phyloP scores from a whole-genome alignment of 1,140 invertebrate species.

The Trinorchestia longiramus region DNA sequence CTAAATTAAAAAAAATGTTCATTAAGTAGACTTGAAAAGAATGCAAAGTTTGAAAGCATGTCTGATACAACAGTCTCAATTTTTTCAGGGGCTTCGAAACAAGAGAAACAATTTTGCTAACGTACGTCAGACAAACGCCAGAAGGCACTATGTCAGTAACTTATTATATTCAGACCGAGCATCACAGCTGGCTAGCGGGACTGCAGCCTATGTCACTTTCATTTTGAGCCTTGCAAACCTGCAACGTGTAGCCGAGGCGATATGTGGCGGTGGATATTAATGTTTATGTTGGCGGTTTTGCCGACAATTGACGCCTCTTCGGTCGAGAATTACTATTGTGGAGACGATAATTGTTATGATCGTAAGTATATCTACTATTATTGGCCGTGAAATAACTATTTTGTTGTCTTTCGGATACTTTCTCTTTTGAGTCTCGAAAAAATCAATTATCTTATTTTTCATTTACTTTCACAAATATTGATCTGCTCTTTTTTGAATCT shows the following conservation, averaged over 20 bases:
- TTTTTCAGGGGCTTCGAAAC: too few species aligned
- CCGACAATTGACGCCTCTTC: constrained; percentile 19
- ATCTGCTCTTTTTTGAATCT: too few species aligned
- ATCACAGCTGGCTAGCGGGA: too few species aligned
- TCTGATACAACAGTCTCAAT: too few species aligned
- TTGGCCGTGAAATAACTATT: not conserved
- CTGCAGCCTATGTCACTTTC: not conserved
- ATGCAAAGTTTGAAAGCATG: too few species aligned
- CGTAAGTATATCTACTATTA: not conserved
- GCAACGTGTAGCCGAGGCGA: not conserved
- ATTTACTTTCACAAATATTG: too few species aligned
- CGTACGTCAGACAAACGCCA: too few species aligned
- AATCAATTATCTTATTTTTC: not conserved
- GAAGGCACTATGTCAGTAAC: too few species aligned
- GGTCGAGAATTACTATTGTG: constrained; percentile 54
- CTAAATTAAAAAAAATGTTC: too few species aligned
- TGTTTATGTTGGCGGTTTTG: constrained; percentile 6
- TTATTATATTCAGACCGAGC: too few species aligned
- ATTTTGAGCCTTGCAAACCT: not conserved
- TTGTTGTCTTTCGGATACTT: not conserved
- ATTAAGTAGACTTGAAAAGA: too few species aligned
- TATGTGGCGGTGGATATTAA: constrained; percentile 34
- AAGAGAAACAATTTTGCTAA: too few species aligned
- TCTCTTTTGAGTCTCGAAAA: not conserved
- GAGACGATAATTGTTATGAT: constrained; percentile 56